Base-by-base conservation (phyloP, 2,888 invertebrate species). In the Synergus umbraculus region DNA sequence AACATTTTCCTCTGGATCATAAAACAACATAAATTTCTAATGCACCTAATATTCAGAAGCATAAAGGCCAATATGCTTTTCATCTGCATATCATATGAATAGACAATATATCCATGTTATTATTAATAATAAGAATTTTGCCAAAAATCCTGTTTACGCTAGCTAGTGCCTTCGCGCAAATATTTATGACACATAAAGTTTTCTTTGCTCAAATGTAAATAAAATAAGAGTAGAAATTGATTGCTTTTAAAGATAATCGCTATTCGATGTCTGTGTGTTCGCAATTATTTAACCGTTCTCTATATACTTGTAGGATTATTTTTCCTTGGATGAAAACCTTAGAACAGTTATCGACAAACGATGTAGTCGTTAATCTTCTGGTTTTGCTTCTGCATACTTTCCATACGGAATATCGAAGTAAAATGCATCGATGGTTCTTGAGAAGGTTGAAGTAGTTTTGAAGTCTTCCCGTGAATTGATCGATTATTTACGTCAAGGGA, bases 371-470 rank as follows among this genome's bases (percentile, higher is more conserved):
- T 73, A 73, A 73, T 73, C 73, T 73, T 73, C 54, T 54, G 54
- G 73, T 12, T 73, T 37, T 73, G 37, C 29, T 22, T 73, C 15
- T 73, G 73, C 54, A 73, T 73, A 73, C 73, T 54, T 73, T 73
- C 9, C 49, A 10, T 15, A 10, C 37, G n/a, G 49, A 73, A 73
- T 73, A 73, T 73, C 73, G 54, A 29, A 54, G 73, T n/a, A 29
- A 73, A 73, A 54, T 73, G 73, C 73, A 73, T 73, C 49, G 54
- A 73, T 73, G 54, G 37, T 73, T 73, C 73, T 73, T 54, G 49
- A 73, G 73, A 49, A 49, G 1, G 5, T 37, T 54, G 37, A 41
- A 73, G 54, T 29, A 73, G 49, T 37, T 29, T 15, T 29, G 29
- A 73, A 49, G 37, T 49, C 73, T 10, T 73, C 54, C 41, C 73